Evolutionary conservation across 2,888 invertebrate species (phyloP), one percentile per base, ranked within the genome.

Genomic region (Drosophila prolongata): DNA sequence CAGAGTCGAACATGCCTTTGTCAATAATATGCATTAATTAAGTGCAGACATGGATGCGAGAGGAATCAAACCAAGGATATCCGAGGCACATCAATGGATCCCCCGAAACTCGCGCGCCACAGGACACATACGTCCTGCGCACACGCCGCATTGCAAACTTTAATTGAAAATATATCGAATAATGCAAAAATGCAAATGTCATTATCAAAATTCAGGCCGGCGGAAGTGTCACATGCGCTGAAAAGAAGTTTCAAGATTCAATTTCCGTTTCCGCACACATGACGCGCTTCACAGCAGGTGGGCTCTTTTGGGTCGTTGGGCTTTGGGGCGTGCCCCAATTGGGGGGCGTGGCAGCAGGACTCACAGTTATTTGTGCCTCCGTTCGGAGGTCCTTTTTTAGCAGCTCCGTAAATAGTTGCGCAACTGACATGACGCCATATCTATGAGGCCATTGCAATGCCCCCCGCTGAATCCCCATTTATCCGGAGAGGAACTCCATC

Each of bases 21-120:
- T 79, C 80, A 86, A 85, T 85, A 84, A 86, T 87, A 76, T 79
- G 80, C 78, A 82, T 84, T 86, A 86, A 85, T 87, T 84, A 86
- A 86, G 78, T 87, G 83, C 83, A 79, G 83, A 78, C 80, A 75
- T 71, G 60, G 64, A 73, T 69, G 68, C 56, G 62, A 69, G 19
- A 69, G 49, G 35, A 35, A 49, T 49, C 49, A 35, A 49, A 35
- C 35, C 49, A 35, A 49, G 14, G 54, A 37, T 37, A 14, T 46
- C n/a, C 61, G 16, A n/a, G 46, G 57, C 42, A 47, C 55, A 38
- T 38, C 52, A 11, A 35, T 35, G 35, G 24, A 35, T 11, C 6
- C 49, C 49, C 49, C 16, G 1, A 14, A 38, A 35, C 34, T 35
- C 61, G 34, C 19, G 47, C 14, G 37, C 49, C 49, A 44, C 37